These are phyloP conservation scores for Nyctibius grandis DNA, from an alignment of 2,797 vertebrate genomes.

Conservation along the genomic window DNA sequence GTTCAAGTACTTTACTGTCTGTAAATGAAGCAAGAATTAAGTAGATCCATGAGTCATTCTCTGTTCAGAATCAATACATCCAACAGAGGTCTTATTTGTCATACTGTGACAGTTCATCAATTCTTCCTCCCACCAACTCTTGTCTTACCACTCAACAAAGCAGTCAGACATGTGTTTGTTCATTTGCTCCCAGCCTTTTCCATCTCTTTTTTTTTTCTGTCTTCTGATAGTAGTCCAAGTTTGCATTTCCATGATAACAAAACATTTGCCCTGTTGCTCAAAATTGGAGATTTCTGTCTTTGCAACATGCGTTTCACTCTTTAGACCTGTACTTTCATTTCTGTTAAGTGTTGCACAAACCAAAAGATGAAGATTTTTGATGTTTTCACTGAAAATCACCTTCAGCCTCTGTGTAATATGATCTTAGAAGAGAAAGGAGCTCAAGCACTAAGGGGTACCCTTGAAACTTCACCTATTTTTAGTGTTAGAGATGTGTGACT, in stretches of 20 bases:
- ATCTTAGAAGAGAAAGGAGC: not conserved
- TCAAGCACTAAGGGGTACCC: not conserved
- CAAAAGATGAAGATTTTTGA: not conserved
- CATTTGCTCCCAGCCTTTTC: conserved; percentile 30
- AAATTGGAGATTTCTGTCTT: not conserved
- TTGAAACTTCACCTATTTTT: not conserved
- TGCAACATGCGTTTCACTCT: not conserved
- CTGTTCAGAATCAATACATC: conserved; percentile 51
- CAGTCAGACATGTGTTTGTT: not conserved
- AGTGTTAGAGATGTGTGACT: not conserved
- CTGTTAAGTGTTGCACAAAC: not conserved
- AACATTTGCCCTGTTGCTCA: not conserved
- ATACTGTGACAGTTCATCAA: conserved; percentile 58
- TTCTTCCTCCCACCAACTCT: conserved; percentile 9
- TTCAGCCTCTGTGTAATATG: not conserved
- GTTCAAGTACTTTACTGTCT: conserved; percentile 32
- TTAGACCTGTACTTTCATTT: not conserved
- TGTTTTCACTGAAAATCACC: not conserved
- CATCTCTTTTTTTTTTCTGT: not conserved
- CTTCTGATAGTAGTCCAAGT: not conserved
- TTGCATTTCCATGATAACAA: not conserved
- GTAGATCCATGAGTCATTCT: conserved; percentile 57
- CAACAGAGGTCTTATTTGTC: conserved; percentile 56
- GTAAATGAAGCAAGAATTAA: conserved; percentile 47
- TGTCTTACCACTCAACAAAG: conserved; percentile 11